Evolutionary conservation across 92 coral and sea anemone genomes (phyloP).

Genomic region (Metridium senile): DNA sequence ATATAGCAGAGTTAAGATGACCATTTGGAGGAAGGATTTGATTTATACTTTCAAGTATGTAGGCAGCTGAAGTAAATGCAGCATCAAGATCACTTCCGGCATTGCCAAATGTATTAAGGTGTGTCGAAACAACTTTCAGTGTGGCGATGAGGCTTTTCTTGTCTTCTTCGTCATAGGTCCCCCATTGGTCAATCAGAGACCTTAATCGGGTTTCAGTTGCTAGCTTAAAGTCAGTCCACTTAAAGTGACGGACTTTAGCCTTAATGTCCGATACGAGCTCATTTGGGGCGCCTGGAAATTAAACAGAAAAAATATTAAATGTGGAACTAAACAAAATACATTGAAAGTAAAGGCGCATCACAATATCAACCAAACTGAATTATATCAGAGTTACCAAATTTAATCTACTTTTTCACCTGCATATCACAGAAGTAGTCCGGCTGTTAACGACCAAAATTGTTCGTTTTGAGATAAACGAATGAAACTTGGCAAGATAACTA

Average conservation of each 20-base stretch:
- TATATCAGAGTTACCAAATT: too few relatives aligned
- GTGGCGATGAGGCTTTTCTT: not conserved
- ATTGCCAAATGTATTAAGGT: slow-evolving; percentile 20
- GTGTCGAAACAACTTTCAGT: not conserved
- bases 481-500: too few relatives aligned
- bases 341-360: too few relatives aligned
- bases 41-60: slow-evolving; percentile 9
- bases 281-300: not conserved
- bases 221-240: not conserved
- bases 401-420: too few relatives aligned
- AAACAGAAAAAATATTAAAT: too few relatives aligned
- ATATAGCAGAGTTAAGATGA: not conserved
- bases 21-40: slow-evolving; percentile 6
- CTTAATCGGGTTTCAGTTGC: not conserved
- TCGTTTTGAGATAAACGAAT: too few relatives aligned
- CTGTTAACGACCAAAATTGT: too few relatives aligned
- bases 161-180: not conserved
- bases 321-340: too few relatives aligned
- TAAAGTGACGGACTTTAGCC: not conserved
- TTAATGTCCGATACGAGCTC: not conserved
- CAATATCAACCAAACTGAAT: too few relatives aligned
- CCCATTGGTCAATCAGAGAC: not conserved
- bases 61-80: slow-evolving; percentile 17
- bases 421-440: too few relatives aligned
- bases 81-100: slow-evolving; percentile 21